phyloP scores from a whole-genome alignment of 2,113 vertebrate species.

The Corydoras maculifer region DNA sequence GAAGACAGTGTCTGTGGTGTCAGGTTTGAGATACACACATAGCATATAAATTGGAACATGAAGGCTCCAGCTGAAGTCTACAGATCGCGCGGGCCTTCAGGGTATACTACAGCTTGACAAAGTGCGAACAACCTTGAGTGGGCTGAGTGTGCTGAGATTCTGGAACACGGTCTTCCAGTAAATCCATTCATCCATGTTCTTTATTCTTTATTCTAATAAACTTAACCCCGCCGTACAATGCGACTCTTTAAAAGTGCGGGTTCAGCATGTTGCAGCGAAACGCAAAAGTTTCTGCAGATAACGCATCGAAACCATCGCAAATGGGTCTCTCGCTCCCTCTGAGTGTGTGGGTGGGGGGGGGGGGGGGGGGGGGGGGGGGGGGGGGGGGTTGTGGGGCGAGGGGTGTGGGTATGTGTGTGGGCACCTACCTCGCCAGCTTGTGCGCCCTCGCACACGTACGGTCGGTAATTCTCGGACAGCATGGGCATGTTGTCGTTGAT shows the following conservation, averaged over 20 bases:
- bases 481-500: slow-evolving; percentile 86
- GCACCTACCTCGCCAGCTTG: slow-evolving; percentile 75
- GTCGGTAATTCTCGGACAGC: slow-evolving; percentile 76
- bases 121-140: neutral
- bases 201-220: neutral
- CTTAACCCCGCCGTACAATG: neutral
- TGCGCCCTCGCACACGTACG: slow-evolving; percentile 87
- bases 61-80: neutral
- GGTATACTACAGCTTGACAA: neutral
- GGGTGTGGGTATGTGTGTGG: slow-evolving; percentile 10
- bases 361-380: neutral
- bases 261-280: too few relatives aligned
- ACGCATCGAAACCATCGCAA: too few relatives aligned
- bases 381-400: neutral
- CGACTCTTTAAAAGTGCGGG: too few relatives aligned
- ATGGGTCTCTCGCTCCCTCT: neutral
- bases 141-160: neutral
- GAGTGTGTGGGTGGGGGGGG: neutral
- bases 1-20: neutral
- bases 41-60: slow-evolving; percentile 3
- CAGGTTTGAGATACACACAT: neutral
- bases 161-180: neutral
- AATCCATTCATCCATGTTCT: too few relatives aligned
- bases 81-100: neutral
- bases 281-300: too few relatives aligned